A percentile compares a stretch with the other conserved stretches of the same genome.
Evolutionary conservation across 2,797 vertebrate genomes (phyloP).

Genomic region (Darevskia mixta): DNA sequence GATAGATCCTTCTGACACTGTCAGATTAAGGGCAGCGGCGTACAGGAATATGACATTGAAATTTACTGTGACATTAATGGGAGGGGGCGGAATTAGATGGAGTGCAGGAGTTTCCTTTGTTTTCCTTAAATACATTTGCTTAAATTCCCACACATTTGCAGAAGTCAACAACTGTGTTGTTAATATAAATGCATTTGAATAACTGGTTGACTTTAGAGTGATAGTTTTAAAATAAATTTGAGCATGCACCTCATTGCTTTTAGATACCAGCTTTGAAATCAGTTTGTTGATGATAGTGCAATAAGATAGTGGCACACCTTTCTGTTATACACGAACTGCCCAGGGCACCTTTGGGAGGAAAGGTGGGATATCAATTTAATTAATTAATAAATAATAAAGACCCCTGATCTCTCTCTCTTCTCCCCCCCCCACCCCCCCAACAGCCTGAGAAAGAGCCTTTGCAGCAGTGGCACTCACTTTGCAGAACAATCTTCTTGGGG

Average conservation of each 20-base stretch:
- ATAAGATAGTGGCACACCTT: not conserved
- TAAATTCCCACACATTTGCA: slow-evolving; percentile 56
- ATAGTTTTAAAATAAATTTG: not conserved
- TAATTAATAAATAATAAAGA: too few relatives aligned
- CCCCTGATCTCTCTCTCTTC: too few relatives aligned
- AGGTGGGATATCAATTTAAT: too few relatives aligned
- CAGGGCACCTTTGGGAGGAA: too few relatives aligned
- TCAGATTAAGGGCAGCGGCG: slow-evolving; percentile 93
- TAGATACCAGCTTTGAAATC: not conserved
- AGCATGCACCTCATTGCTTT: not conserved
- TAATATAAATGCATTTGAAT: not conserved
- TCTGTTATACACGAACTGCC: too few relatives aligned
- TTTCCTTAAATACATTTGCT: not conserved
- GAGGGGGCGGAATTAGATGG: slow-evolving; percentile 77
- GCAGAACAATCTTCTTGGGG: not conserved
- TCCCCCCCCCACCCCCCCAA: not conserved
- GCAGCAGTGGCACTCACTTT: not conserved
- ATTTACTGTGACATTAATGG: slow-evolving; percentile 85
- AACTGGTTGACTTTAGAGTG: rapidly evolving
- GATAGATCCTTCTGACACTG: slow-evolving; percentile 97
- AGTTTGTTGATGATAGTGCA: not conserved
- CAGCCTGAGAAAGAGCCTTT: not conserved
- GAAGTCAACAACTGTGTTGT: slow-evolving; percentile 42
- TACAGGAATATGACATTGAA: slow-evolving; percentile 83
- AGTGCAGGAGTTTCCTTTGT: slow-evolving; percentile 67